Conservation (phyloP, 2,797 vertebrate genomes). For the Schizopygopsis pylzovi region DNA sequence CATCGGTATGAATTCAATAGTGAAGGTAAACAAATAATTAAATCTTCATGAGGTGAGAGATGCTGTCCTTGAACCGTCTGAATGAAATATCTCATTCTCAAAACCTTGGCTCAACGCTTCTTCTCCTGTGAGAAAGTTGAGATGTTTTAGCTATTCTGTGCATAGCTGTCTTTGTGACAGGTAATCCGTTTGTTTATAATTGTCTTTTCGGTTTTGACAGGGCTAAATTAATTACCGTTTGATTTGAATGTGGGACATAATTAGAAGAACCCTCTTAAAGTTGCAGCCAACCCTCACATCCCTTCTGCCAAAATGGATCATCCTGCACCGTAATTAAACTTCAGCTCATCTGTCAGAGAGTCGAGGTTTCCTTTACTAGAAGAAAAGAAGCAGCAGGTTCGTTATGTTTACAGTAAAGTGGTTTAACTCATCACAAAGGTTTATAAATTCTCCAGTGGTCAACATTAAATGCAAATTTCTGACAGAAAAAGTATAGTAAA, state of each 20-base stretch:
- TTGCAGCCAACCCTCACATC: constrained; percentile 38
- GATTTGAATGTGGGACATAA: constrained; percentile 55
- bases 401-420: constrained; percentile 3
- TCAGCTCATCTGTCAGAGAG: constrained; percentile 53
- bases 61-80: neutral
- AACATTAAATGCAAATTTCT: neutral
- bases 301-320: constrained; percentile 42
- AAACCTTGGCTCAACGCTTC: constrained; percentile 17
- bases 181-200: constrained; percentile 55
- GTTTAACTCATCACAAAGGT: neutral
- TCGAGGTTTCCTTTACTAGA: constrained; percentile 16
- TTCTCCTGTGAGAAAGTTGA: constrained; percentile 47
- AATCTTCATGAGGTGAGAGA: constrained; percentile 3
- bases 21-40: constrained; percentile 6
- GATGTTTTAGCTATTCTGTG: constrained; percentile 20
- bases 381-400: constrained; percentile 27
- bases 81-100: constrained; percentile 1
- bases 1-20: neutral
- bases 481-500: neutral
- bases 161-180: constrained; percentile 41
- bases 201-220: constrained; percentile 50
- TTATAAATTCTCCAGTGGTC: neutral
- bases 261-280: constrained; percentile 56
- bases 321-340: constrained; percentile 56
- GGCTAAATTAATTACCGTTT: constrained; percentile 58